Base-by-base conservation (phyloP, 1,140 invertebrate species). In the Ceratosolen solmsi region DNA sequence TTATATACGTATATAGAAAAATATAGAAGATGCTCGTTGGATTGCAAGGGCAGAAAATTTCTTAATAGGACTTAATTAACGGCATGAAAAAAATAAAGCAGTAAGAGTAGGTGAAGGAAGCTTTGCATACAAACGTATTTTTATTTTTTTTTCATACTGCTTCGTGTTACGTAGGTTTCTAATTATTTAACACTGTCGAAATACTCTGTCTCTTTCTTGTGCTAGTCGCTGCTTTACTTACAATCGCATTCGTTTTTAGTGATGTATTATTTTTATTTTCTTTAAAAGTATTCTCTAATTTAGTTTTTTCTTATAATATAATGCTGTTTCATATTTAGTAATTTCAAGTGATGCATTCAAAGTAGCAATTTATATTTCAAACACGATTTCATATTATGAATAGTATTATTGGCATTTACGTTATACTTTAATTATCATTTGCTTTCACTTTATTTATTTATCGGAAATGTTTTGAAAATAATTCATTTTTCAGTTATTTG, bases 81-180 rank as follows among this genome's bases (percentile, higher is more conserved):
- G 51, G 33, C 71, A 58, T 11, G 41, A 56, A 54, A 22, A n/a
- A 51, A 65, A n/a, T 20, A 33, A 74, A 74, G 5, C 70, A 36
- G 46, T 41, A 68, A 74, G 49, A 22, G 60, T 71, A 71, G 33
- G 27, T 46, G 54, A 75, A 81, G 72, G 56, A 81, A 36, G 49
- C 33, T 49, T 71, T 30, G 22, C 17, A 75, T 75, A 76, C 1
- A 27, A 74, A n/a, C n/a, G n/a, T n/a, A n/a, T n/a, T n/a, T n/a
- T n/a, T n/a, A n/a, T n/a, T n/a, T n/a, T n/a, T n/a, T n/a, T n/a
- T n/a, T 73, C 70, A 60, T 73, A 63, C 30, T 82, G 84, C 82
- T 86, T 87, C 85, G 79, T 84, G 84, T 85, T 83, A 84, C 79
- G 70, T 87, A 87, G 86, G 63, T 56, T 54, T 73, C 58, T 78